phyloP scores from a whole-genome alignment of 2,113 vertebrate species.

The Chauna torquata region DNA sequence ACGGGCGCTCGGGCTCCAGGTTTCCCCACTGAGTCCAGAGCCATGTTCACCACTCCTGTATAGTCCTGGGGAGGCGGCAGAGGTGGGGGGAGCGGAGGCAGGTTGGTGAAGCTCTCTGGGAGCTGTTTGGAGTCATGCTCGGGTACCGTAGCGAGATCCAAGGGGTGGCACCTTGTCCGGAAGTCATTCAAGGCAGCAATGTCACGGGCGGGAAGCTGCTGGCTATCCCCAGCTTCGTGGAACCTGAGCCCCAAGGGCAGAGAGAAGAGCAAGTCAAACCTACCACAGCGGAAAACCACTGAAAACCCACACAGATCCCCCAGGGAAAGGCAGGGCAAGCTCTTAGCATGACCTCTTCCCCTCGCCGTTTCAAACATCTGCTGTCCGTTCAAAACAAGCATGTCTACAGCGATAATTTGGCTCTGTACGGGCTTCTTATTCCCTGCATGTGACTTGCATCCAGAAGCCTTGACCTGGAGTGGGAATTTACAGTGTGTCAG shows the following conservation, averaged over 20 bases:
- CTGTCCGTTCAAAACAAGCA: not conserved
- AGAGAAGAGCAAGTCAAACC: constrained; percentile 64
- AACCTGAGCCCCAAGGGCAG: constrained; percentile 40
- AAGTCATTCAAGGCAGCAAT: constrained; percentile 41
- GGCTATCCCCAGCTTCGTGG: constrained; percentile 27
- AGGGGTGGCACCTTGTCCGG: constrained; percentile 64
- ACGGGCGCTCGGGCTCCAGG: constrained; percentile 76
- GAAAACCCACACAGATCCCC: not conserved
- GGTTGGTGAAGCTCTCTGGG: constrained; percentile 62
- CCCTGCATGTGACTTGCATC: not conserved
- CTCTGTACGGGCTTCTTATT: not conserved
- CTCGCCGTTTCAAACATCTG: not conserved
- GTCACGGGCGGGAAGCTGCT: constrained; percentile 14
- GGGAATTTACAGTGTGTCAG: not conserved
- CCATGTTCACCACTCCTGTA: constrained; percentile 79
- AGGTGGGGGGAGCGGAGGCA: constrained; percentile 43
- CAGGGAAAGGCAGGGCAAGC: not conserved
- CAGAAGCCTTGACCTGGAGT: not conserved
- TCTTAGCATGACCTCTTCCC: not conserved
- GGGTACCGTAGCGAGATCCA: constrained; percentile 78
- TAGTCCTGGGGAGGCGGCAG: constrained; percentile 81
- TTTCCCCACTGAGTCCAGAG: constrained; percentile 77
- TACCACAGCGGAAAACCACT: constrained; percentile 54
- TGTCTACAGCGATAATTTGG: not conserved
- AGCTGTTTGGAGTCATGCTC: constrained; percentile 77